Evolutionary conservation across 2,888 invertebrate genomes (phyloP), one percentile per base, ranked within the genome.

Genomic region (Lissonota sp.): DNA sequence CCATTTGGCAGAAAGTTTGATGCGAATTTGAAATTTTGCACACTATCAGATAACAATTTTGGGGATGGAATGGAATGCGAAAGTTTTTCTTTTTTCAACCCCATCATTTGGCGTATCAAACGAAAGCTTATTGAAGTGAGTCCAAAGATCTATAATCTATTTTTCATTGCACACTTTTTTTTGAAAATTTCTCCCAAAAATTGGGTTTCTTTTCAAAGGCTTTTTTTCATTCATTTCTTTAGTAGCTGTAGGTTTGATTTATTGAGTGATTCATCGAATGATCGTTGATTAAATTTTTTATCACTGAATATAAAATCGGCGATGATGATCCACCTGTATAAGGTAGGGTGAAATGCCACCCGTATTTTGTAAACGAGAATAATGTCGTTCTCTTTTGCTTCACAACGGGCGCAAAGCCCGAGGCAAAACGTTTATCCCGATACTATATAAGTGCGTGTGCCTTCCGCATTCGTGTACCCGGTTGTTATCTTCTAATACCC

Each of bases 381-480:
- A 26, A 26, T 26, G 26, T 39, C 53, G 55, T 42, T 64, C 10
- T 6, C 14, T 16, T 64, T 10, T 57, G 14, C 49, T 5, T 12
- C 5, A n/a, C 14, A 6, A 12, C 44, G 44, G 8, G n/a, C 1
- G 26, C 37, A 62, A 64, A 46, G 64, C 81, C 64, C 53, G 55
- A 77, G 77, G 81, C 70, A 44, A 46, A 64, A 73, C 80, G 73
- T 81, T 81, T 78, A 81, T 78, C 77, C 60, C 40, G 64, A 55
- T 74, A 66, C 55, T 55, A 46, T 46, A 44, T 57, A 80, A 69
- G 70, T 66, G 51, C 77, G 40, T 26, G 26, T 81, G 77, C 72
- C 84, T 84, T 84, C 84, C 84, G 84, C 84, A 84, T 84, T 83
- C 75, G 82, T 74, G 78, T 79, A 84, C 83, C 80, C 83, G 83